phyloP scores from a whole-genome alignment of 1,140 invertebrate genomes.

The Hydropsyche tenuis region DNA sequence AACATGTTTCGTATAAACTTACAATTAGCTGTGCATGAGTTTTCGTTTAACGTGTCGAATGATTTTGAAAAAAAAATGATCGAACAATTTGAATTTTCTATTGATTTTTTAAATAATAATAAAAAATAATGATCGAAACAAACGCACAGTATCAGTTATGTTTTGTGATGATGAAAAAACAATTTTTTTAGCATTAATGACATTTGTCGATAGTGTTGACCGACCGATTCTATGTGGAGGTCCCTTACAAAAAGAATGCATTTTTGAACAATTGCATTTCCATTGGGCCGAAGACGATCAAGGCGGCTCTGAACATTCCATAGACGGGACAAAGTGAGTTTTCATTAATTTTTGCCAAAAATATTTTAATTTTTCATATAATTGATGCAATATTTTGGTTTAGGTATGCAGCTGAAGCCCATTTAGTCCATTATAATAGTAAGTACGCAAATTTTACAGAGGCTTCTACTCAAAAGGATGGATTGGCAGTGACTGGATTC shows the following conservation, averaged over 20 bases:
- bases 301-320: constrained; percentile 80
- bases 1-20: too few relatives aligned
- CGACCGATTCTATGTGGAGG: constrained; percentile 65
- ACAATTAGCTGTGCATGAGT: too few relatives aligned
- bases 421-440: constrained; percentile 80
- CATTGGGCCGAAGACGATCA: constrained; percentile 81
- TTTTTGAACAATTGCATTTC: constrained; percentile 81
- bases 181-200: constrained; percentile 38
- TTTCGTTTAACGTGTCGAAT: too few relatives aligned
- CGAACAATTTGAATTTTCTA: too few relatives aligned
- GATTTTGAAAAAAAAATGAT: too few relatives aligned
- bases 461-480: constrained; percentile 75
- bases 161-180: constrained; percentile 8
- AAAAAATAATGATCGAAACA: too few relatives aligned
- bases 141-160: too few relatives aligned
- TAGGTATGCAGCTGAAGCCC: constrained; percentile 77
- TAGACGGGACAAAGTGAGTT: constrained; percentile 67
- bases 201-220: constrained; percentile 5
- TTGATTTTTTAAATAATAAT: too few relatives aligned
- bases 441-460: constrained; percentile 73
- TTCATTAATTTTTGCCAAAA: too few relatives aligned
- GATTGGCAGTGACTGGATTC: constrained; percentile 77
- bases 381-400: constrained; percentile 4
- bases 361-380: constrained; percentile 1
- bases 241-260: constrained; percentile 71